A percentile compares a stretch with the other conserved stretches of the same genome.
Evolutionary conservation across 2,797 vertebrate species (phyloP).

Genomic region (Tapera naevia): DNA sequence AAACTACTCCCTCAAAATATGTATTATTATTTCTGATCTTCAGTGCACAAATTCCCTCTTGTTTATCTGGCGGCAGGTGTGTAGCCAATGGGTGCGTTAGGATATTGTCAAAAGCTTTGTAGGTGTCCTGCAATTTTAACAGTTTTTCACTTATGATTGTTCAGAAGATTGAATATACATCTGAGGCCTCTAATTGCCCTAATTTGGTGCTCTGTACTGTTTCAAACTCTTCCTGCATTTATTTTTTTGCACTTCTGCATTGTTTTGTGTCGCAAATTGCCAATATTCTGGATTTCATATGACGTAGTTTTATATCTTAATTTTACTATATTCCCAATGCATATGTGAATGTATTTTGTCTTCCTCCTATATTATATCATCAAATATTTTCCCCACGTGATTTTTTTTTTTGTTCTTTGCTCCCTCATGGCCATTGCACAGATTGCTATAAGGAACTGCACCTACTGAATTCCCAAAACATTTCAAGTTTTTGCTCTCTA

Average conservation of each 20-base stretch:
- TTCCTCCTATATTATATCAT: neutral
- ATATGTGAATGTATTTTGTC: neutral
- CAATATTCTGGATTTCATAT: neutral
- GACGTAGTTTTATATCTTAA: neutral
- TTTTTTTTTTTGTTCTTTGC: neutral
- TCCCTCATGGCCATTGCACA: neutral
- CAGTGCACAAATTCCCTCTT: neutral
- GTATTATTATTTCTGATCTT: neutral
- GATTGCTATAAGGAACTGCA: neutral
- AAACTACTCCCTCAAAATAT: neutral
- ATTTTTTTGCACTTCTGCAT: neutral
- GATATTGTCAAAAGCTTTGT: neutral
- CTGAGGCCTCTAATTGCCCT: neutral
- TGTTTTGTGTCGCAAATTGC: neutral
- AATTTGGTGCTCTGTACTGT: neutral
- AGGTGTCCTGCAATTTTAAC: neutral
- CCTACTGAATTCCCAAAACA: neutral
- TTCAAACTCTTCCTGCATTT: neutral
- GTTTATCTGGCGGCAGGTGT: too few species aligned
- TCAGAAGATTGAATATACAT: neutral
- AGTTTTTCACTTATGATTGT: neutral
- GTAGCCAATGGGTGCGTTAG: neutral
- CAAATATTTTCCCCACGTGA: neutral
- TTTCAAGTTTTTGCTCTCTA: neutral
- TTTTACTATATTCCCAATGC: neutral